phyloP scores from a whole-genome alignment of 2,888 invertebrate species.

The Coecobrya sp. region DNA sequence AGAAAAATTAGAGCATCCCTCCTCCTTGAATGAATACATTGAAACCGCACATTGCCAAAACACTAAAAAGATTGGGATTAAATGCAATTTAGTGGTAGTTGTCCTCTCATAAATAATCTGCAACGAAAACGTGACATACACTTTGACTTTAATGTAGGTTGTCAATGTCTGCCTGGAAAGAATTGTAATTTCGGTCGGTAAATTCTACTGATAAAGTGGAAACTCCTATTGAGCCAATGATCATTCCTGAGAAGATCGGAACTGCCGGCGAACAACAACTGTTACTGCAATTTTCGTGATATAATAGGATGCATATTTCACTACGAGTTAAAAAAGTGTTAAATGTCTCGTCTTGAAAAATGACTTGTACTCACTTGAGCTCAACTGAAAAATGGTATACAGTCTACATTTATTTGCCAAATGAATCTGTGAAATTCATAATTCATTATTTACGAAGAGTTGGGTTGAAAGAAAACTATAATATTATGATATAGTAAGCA shows the following conservation, averaged over 20 bases:
- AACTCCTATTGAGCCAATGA: slow-evolving; percentile 30
- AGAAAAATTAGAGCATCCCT: too few relatives aligned
- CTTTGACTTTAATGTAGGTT: slow-evolving; percentile 3
- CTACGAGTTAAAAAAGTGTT: not conserved
- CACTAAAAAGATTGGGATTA: slow-evolving; percentile 6
- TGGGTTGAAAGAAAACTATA: not conserved
- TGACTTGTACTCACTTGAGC: slow-evolving; percentile 64
- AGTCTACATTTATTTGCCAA: slow-evolving; percentile 66
- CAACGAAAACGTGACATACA: not conserved
- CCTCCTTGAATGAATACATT: too few relatives aligned
- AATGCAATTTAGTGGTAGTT: slow-evolving; percentile 46
- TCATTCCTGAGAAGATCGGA: slow-evolving; percentile 6
- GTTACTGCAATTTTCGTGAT: slow-evolving; percentile 28
- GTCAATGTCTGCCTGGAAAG: slow-evolving; percentile 11
- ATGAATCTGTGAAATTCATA: slow-evolving; percentile 73
- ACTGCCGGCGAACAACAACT: slow-evolving; percentile 9
- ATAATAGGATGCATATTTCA: slow-evolving; percentile 30
- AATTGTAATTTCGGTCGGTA: slow-evolving; percentile 50
- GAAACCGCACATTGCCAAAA: not conserved
- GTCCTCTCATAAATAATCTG: slow-evolving; percentile 65
- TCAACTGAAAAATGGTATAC: slow-evolving; percentile 70
- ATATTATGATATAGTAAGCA: too few relatives aligned
- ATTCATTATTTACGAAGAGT: slow-evolving; percentile 59
- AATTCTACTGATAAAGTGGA: slow-evolving; percentile 22
- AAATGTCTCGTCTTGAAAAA: slow-evolving; percentile 37